A percentile compares a stretch with the other conserved stretches of the same genome.
These are phyloP conservation scores for Oryzias javanicus DNA, from an alignment of 2,113 vertebrate genomes.

Conservation along the genomic window DNA sequence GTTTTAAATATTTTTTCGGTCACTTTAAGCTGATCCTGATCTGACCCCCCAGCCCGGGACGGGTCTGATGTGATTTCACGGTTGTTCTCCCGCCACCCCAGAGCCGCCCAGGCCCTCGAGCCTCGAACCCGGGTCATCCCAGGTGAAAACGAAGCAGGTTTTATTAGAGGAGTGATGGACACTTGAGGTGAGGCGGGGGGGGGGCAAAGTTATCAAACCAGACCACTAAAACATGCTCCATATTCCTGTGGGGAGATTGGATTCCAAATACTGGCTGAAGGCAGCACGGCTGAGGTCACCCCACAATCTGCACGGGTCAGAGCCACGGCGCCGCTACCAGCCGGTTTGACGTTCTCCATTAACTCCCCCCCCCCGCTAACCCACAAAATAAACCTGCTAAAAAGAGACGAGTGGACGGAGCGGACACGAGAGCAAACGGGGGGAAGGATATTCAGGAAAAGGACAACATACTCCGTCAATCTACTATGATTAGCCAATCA, in stretches of 20 bases:
- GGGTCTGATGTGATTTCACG: constrained; percentile 51
- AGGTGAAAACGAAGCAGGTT: constrained; percentile 59
- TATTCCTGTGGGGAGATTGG: constrained; percentile 71
- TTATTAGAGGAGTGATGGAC: constrained; percentile 60
- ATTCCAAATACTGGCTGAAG: constrained; percentile 60
- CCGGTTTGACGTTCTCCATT: constrained; percentile 70
- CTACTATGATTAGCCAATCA: no score
- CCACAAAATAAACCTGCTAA: constrained; percentile 55
- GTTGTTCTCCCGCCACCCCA: constrained; percentile 31
- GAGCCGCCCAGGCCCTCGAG: constrained; percentile 19
- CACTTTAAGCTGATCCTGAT: no score
- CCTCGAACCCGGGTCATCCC: constrained; percentile 35
- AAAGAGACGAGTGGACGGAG: constrained; percentile 6
- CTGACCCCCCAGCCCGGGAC: constrained; percentile 5
- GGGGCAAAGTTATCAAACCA: constrained; percentile 61
- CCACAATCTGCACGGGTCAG: constrained; percentile 74
- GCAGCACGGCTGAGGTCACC: constrained; percentile 61
- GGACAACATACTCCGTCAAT: no score
- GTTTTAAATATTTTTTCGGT: no score
- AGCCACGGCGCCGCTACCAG: constrained; percentile 60
- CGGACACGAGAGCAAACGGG: background rate
- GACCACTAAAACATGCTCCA: constrained; percentile 66
- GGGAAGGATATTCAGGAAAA: background rate
- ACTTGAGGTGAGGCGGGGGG: constrained; percentile 30
- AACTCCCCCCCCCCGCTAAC: constrained; percentile 55